Conservation (phyloP, 2,797 vertebrate species). For the Poecile montanus region DNA sequence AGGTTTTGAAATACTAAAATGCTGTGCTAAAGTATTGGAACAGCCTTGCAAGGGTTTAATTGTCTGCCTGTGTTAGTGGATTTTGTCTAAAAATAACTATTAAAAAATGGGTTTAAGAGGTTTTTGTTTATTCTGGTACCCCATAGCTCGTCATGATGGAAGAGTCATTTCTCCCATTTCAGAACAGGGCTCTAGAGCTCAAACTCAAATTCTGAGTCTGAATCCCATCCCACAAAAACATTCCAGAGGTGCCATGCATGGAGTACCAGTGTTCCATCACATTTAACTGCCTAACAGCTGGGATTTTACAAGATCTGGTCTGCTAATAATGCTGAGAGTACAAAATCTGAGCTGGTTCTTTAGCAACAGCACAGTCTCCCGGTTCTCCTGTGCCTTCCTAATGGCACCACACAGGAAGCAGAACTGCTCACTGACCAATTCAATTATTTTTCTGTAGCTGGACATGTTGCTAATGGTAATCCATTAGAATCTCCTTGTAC, state of each 20-base stretch:
- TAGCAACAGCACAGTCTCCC: not conserved
- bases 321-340: not conserved
- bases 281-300: not conserved
- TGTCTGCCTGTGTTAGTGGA: not conserved
- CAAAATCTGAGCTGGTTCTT: not conserved
- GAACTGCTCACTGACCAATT: not conserved
- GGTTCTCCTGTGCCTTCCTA: not conserved
- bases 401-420: not conserved
- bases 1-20: not conserved
- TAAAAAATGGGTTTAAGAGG: not conserved
- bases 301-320: not conserved
- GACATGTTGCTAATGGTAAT: not conserved
- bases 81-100: not conserved
- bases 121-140: not conserved
- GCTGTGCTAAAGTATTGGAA: rapidly evolving
- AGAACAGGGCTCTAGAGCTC: not conserved
- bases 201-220: not conserved
- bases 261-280: not conserved
- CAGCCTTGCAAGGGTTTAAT: not conserved
- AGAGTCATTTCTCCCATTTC: not conserved
- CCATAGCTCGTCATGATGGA: not conserved
- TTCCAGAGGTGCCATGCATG: not conserved
- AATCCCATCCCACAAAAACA: not conserved
- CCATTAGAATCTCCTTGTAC: not conserved
- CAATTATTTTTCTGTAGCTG: slow-evolving; percentile 4